Base-by-base conservation (phyloP, 64 coral and sea anemone species). In the Stylophora pistillata region DNA sequence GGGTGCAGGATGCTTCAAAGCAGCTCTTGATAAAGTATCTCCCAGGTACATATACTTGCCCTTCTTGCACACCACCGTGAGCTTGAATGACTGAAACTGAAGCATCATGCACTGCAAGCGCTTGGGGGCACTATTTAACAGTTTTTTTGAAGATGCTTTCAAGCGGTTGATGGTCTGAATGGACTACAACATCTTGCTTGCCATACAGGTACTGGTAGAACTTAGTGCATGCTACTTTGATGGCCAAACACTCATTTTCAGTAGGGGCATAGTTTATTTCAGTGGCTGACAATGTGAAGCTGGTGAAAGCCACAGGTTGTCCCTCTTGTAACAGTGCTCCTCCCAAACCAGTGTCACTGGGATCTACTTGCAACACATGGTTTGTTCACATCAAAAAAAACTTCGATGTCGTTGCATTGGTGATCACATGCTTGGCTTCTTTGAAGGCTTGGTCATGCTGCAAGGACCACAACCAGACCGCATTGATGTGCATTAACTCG, bases 101-200 rank as follows among this genome's bases (percentile, higher is more conserved):
- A 85, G 89, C 89, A 91, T 76, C 89, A 76, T 91, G 15, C 71
- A 58, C 21, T 91, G 79, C 21, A 91, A 61, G 9, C 89, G 78
- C 28, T 58, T 85, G 64, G 47, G 66, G 10, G 66, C 89, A 10
- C 34, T 85, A 91, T 58, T 61, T 56, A 91, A 47, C 18, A 72
- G 81, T n/a, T 74, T 78, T 91, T 91, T n/a, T 82, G 15, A 90
- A 81, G 15, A 91, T 86, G 0, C 73, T 86, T 91, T 91, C n/a
- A n/a, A n/a, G n/a, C 13, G 72, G 74, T 55, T 87, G 90, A 25
- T 92, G 74, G 28, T 86, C 58, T 18, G 72, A 91, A 58, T 91
- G 89, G 30, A 85, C 89, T 37, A 74, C 78, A 75, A 85, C 71
- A 73, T 91, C 72, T 86, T 85, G 89, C 20, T 78, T 78, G 14